These are phyloP conservation scores for Malurus leucopterus DNA, from an alignment of 2,797 vertebrate genomes.

Conservation along the genomic window DNA sequence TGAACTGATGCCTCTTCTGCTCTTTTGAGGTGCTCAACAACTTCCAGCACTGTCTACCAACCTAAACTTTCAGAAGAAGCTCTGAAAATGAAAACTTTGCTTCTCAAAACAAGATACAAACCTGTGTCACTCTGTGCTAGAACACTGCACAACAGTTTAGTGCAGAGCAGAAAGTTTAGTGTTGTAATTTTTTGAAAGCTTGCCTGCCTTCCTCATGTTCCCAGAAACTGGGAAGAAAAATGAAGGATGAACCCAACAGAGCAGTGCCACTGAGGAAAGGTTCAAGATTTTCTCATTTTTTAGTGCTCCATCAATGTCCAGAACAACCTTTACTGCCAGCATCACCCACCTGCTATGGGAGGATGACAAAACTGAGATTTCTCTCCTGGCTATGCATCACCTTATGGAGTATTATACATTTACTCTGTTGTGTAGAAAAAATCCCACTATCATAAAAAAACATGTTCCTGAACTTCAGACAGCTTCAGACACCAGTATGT, in stretches of 20 bases:
- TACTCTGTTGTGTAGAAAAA: neutral
- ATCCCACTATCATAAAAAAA: neutral
- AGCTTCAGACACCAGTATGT: neutral
- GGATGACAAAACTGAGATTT: neutral
- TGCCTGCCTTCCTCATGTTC: neutral
- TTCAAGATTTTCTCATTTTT: neutral
- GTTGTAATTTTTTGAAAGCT: neutral
- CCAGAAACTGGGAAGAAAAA: neutral
- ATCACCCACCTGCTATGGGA: neutral
- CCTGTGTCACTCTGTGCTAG: neutral
- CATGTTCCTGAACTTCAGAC: neutral
- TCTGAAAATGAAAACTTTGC: neutral
- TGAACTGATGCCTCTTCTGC: neutral
- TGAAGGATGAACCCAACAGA: neutral
- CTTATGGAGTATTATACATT: neutral
- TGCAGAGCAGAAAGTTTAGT: neutral
- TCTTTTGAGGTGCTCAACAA: neutral
- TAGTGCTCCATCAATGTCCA: neutral
- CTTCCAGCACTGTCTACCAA: neutral
- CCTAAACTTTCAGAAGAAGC: neutral
- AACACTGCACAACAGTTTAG: neutral
- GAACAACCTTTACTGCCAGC: neutral
- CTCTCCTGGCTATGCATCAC: neutral
- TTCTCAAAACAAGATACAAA: neutral
- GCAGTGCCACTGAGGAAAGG: neutral